Percentiles rank a stretch among this genome's conserved stretches.
Evolutionary conservation across 2,797 vertebrate species (phyloP).

Genomic region (Zalophus californianus): DNA sequence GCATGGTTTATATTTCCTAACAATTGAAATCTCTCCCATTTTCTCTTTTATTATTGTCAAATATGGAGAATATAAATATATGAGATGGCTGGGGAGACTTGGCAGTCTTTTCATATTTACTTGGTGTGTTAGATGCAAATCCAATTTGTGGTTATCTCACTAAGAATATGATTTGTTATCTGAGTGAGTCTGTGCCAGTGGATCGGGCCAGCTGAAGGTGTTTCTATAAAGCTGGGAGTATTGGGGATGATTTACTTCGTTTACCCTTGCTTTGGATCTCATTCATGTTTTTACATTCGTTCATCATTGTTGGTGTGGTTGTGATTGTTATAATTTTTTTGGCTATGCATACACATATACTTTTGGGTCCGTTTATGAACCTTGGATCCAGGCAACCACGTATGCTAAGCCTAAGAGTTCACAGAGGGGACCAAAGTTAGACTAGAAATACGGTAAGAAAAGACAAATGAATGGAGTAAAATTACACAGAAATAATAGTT

Average conservation of each 20-base stretch:
- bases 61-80: conserved; percentile 69
- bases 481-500: neutral
- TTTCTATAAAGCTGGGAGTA: neutral
- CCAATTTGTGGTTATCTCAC: conserved; percentile 50
- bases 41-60: conserved; percentile 70
- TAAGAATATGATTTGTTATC: conserved; percentile 52
- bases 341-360: neutral
- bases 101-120: conserved; percentile 74
- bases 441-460: neutral
- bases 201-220: neutral
- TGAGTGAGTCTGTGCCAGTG: neutral
- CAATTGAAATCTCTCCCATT: neutral
- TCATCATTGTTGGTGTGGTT: neutral
- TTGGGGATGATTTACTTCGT: neutral
- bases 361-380: neutral
- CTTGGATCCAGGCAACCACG: neutral
- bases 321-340: neutral
- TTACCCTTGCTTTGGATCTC: neutral
- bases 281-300: neutral
- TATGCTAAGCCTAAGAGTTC: neutral
- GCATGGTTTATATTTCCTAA: neutral
- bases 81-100: conserved; percentile 45
- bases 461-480: neutral
- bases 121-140: conserved; percentile 61
- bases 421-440: neutral